phyloP scores from a whole-genome alignment of 2,113 vertebrate species.

The Neomonachus schauinslandi region DNA sequence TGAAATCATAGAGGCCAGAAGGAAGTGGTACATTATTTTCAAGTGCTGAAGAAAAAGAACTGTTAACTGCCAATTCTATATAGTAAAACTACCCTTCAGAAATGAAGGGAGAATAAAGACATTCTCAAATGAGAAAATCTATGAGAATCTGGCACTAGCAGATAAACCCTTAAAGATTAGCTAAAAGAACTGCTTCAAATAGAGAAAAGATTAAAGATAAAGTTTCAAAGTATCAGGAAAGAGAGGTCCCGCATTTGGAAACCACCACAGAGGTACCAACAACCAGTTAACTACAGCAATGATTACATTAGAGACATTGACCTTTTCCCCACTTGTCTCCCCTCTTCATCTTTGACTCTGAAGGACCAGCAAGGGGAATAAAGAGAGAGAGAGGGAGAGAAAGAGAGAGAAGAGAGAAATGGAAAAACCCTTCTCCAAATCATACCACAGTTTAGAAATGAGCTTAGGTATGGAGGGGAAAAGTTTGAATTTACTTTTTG shows the following conservation, averaged over 20 bases:
- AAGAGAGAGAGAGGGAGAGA: neutral
- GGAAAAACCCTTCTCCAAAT: neutral
- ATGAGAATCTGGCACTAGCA: neutral
- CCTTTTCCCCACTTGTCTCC: neutral
- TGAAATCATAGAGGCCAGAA: neutral
- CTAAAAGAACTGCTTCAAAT: neutral
- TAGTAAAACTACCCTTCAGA: neutral
- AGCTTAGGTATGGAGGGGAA: neutral
- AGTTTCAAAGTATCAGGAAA: neutral
- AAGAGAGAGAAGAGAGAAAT: neutral
- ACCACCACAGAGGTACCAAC: neutral
- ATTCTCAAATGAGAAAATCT: neutral
- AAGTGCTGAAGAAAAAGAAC: neutral
- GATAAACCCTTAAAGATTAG: neutral
- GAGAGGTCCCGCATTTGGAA: neutral
- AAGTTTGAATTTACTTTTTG: neutral
- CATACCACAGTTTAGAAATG: neutral
- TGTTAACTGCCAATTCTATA: neutral
- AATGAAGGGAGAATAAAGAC: neutral
- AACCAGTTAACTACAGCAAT: neutral
- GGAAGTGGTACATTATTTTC: neutral
- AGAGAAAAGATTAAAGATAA: neutral
- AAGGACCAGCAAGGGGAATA: neutral
- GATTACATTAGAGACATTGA: neutral
- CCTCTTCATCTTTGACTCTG: neutral